phyloP scores from a whole-genome alignment of 2,888 invertebrate species.

The Arctia plantaginis region DNA sequence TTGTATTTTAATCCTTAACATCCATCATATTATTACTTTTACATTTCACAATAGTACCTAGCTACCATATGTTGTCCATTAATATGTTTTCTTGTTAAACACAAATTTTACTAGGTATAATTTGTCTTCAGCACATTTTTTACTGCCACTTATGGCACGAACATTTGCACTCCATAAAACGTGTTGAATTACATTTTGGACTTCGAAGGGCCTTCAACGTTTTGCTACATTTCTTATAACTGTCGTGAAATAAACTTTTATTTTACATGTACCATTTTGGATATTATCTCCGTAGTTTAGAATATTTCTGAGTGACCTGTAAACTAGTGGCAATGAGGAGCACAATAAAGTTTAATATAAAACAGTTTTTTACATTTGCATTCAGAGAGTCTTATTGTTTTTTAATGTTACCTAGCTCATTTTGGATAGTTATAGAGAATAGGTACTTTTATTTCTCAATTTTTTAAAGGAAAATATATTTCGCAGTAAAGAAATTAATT shows the following conservation, averaged over 20 bases:
- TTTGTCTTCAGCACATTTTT: background rate
- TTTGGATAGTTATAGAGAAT: no score
- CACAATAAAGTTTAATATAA: background rate
- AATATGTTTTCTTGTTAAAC: background rate
- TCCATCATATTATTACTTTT: background rate
- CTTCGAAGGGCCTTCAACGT: background rate
- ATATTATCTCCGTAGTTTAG: background rate
- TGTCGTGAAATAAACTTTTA: background rate
- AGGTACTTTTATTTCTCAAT: no score
- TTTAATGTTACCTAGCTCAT: no score
- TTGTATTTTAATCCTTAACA: background rate
- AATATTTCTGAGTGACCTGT: background rate
- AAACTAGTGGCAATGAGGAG: background rate
- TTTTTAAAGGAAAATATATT: no score
- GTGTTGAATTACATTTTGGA: background rate
- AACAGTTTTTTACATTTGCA: background rate
- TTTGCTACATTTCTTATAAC: background rate
- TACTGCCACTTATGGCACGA: background rate
- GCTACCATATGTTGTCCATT: background rate
- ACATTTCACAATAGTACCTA: background rate
- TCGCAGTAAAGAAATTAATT: no score
- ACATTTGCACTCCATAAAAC: background rate
- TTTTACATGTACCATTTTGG: background rate
- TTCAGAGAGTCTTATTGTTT: background rate
- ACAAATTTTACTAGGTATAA: background rate